Evolutionary conservation across 2,888 invertebrate species (phyloP).

Genomic region (Sphinx pinastri): DNA sequence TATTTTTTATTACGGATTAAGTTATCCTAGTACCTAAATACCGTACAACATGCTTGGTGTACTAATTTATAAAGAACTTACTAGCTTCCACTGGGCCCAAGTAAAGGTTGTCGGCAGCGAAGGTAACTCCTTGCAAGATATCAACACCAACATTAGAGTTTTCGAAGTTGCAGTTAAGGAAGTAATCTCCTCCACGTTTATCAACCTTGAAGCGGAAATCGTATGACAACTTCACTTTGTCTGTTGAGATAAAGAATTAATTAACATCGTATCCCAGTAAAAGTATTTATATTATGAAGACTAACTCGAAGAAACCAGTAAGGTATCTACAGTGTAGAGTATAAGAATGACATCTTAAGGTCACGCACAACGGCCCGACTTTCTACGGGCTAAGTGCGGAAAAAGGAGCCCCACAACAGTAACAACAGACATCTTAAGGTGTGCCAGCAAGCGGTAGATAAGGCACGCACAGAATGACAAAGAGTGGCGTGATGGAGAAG

Average conservation of each 20-base stretch:
- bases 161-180: conserved; percentile 36
- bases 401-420: too few species aligned
- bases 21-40: background rate
- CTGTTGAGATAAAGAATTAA: conserved; percentile 42
- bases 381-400: too few species aligned
- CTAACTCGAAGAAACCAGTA: background rate
- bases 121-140: conserved; percentile 41
- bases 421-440: too few species aligned
- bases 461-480: too few species aligned
- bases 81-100: conserved; percentile 52
- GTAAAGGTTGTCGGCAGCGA: conserved; percentile 47
- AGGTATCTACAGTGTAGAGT: too few species aligned
- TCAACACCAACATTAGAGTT: conserved; percentile 42
- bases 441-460: too few species aligned
- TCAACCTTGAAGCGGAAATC: conserved; percentile 38
- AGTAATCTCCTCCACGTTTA: conserved; percentile 46
- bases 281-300: background rate
- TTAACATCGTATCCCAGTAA: background rate
- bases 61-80: conserved; percentile 43
- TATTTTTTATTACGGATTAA: too few species aligned
- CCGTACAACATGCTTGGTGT: background rate
- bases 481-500: too few species aligned
- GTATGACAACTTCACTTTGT: conserved; percentile 44
- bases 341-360: too few species aligned
- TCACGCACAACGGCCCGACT: too few species aligned